A percentile compares a stretch with the other conserved stretches of the same genome.
phyloP scores from a whole-genome alignment of 2,113 vertebrate genomes.

The Otus sunia region DNA sequence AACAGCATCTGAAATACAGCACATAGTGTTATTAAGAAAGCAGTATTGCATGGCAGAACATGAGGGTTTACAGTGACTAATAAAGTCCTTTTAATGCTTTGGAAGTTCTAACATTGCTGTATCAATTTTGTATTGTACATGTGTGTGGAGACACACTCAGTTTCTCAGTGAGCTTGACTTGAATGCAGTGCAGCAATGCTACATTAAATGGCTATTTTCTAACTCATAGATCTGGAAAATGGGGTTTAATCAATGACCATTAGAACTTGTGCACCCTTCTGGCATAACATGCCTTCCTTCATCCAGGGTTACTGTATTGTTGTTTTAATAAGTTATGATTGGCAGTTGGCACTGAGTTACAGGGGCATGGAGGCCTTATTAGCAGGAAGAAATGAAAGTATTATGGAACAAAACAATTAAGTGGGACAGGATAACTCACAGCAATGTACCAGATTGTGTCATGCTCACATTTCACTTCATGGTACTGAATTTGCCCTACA shows the following conservation, averaged over 20 bases:
- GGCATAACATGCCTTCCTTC: constrained; percentile 51
- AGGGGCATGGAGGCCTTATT: neutral
- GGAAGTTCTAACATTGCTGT: neutral
- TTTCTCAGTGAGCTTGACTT: constrained; percentile 16
- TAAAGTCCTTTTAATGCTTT: neutral
- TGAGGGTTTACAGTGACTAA: neutral
- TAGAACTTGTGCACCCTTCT: constrained; percentile 41
- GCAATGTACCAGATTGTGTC: neutral
- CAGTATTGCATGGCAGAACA: neutral
- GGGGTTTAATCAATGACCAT: constrained; percentile 71
- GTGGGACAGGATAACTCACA: neutral
- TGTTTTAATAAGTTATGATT: constrained; percentile 30
- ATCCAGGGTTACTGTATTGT: neutral
- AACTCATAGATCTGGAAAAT: constrained; percentile 72
- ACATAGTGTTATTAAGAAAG: neutral
- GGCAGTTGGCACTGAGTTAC: constrained; percentile 8
- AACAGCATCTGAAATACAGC: neutral
- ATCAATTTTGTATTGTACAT: neutral
- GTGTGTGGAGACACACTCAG: neutral
- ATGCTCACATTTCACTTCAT: neutral
- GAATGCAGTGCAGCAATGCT: constrained; percentile 29
- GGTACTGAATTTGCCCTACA: neutral
- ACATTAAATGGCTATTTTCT: constrained; percentile 73
- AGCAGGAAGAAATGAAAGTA: constrained; percentile 5
- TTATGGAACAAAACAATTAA: constrained; percentile 22